These are phyloP conservation scores for Leucozona laternaria DNA, from an alignment of 2,888 invertebrate genomes.

Conservation along the genomic window DNA sequence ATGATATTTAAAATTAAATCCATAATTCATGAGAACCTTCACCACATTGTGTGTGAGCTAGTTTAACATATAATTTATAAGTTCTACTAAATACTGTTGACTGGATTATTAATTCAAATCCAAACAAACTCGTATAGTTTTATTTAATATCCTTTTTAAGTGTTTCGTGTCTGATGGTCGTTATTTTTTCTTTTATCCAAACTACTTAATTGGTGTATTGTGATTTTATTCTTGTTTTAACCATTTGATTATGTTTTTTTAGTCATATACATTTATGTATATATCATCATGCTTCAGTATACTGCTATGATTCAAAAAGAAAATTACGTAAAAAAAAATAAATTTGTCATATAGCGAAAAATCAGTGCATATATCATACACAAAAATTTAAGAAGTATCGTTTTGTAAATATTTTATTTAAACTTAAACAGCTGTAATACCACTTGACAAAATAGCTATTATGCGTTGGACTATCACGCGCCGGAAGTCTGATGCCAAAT, in stretches of 20 bases:
- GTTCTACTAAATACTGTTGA: neutral
- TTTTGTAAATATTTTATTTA: no score
- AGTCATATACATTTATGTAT: no score
- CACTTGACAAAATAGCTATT: no score
- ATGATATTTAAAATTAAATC: neutral
- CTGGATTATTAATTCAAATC: conserved; percentile 14
- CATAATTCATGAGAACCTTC: neutral
- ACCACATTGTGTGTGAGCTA: neutral
- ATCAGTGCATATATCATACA: no score
- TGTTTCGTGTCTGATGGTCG: neutral
- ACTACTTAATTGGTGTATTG: conserved; percentile 1
- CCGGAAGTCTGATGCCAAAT: no score
- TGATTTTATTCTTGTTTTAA: conserved; percentile 4
- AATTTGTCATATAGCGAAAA: neutral
- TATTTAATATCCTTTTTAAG: conserved; percentile 18
- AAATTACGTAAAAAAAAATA: neutral
- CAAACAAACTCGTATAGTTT: neutral
- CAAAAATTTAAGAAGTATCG: no score
- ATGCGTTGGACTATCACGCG: no score
- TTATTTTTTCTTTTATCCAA: neutral
- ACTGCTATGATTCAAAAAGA: neutral
- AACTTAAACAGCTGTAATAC: no score
- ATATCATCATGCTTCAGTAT: neutral
- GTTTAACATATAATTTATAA: conserved; percentile 5
- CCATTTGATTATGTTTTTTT: conserved; percentile 1